Evolutionary conservation across 2,888 invertebrate genomes (phyloP).

Genomic region (Euphydryas editha): DNA sequence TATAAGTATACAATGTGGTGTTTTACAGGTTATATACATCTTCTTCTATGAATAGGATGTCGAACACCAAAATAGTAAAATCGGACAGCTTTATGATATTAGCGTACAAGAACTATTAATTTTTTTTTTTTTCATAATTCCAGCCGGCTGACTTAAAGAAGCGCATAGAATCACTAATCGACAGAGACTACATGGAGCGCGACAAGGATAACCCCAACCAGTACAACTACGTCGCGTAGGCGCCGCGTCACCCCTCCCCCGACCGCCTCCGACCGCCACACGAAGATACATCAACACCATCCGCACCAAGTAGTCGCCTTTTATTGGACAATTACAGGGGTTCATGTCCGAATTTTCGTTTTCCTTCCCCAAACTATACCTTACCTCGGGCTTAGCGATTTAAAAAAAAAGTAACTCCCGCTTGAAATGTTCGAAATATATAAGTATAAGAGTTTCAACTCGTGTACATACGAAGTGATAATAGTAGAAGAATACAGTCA

Average conservation of each 20-base stretch:
- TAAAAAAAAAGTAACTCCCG: constrained; percentile 1
- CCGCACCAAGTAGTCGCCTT: background rate
- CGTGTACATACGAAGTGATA: constrained; percentile 9
- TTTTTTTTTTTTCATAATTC: background rate
- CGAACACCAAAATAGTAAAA: no score
- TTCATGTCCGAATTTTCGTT: constrained; percentile 2
- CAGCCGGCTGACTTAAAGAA: constrained; percentile 99
- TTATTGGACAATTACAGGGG: constrained; percentile 1
- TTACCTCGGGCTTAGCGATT: constrained; percentile 4
- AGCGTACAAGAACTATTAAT: background rate
- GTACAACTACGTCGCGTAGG: constrained; percentile 99
- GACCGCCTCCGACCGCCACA: constrained; percentile 12
- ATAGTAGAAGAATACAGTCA: constrained; percentile 4
- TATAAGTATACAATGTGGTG: no score
- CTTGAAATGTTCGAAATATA: constrained; percentile 5
- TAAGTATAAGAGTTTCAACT: constrained; percentile 10
- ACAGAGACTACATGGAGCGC: constrained; percentile 99
- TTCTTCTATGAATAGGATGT: no score
- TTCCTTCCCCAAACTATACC: background rate
- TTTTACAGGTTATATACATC: no score
- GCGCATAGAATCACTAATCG: constrained; percentile 98
- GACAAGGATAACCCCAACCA: constrained; percentile 99
- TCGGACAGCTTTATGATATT: no score
- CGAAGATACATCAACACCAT: constrained; percentile 5
- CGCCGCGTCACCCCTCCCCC: constrained; percentile 19